Base-by-base conservation (phyloP, 2,888 invertebrate species). In the Drosophila anceps region DNA sequence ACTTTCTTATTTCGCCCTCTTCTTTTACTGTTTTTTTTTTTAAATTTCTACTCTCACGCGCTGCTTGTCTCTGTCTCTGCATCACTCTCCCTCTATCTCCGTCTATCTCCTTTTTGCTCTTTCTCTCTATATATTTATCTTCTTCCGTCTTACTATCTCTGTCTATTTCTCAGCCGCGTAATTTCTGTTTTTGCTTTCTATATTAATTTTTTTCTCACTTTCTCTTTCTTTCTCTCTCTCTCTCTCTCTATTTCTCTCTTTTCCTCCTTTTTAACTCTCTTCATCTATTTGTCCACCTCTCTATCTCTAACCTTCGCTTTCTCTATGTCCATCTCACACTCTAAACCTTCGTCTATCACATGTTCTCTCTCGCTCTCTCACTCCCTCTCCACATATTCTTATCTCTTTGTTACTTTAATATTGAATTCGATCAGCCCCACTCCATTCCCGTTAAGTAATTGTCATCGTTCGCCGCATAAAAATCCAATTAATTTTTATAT, bases 401-500 rank as follows among this genome's bases (percentile, higher is more conserved):
- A n/a, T 5, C 1, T 8, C 7, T 1, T n/a, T 31, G 20, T 33
- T 13, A 31, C 50, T 33, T 33, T 13, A 50, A 50, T 29, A n/a
- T 48, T n/a, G n/a, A 29, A 27, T 60, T 57, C 60, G n/a, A 60
- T 66, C 62, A 37, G 20, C 0, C 15, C n/a, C 48, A 18, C n/a
- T 59, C 29, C 48, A 33, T 79, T 63, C 35, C 9, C 60, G 58
- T 67, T 46, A 53, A 62, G 68, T 29, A 20, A 31, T 13, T 60
- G 29, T 55, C 55, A 35, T 54, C 39, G 46, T 46, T 57, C 44
- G 53, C 51, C 66, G 59, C 69, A 76, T 65, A 69, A 71, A 74
- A 84, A 84, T 79, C 87, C 84, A 88, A 88, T 84, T 84, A 84
- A 87, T 79, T 84, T 88, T 77, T 88, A 69, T 79, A 82, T 79